A percentile compares a stretch with the other conserved stretches of the same genome.
phyloP scores from a whole-genome alignment of 2,113 vertebrate species.

The Cygnus buccinator region DNA sequence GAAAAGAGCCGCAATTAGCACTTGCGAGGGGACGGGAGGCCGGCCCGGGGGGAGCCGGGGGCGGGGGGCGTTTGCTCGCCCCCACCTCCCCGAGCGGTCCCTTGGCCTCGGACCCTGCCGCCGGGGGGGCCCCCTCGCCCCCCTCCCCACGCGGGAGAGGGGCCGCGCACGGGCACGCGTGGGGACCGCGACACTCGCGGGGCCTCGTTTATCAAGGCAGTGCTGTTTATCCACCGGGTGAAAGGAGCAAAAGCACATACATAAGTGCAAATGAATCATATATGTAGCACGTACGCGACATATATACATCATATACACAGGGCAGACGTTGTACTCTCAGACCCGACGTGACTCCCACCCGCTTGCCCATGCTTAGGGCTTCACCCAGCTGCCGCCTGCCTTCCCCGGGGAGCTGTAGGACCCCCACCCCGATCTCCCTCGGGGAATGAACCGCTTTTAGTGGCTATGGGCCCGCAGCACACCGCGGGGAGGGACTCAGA shows the following conservation, averaged over 20 bases:
- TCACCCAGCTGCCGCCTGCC: background rate
- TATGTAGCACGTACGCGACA: fast-evolving
- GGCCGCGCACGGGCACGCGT: background rate
- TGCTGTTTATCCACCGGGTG: fast-evolving
- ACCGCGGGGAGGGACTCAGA: no score
- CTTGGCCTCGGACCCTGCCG: background rate
- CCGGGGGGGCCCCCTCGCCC: background rate
- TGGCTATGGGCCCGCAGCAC: no score
- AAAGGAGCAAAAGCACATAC: background rate
- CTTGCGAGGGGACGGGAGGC: background rate
- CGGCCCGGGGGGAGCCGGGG: background rate
- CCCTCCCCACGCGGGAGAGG: no score
- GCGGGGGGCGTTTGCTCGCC: background rate
- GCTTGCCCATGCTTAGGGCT: background rate
- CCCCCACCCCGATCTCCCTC: no score
- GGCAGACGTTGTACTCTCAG: background rate
- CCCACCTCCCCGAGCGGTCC: background rate
- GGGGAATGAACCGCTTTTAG: no score
- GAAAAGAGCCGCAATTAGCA: slow-evolving; percentile 19
- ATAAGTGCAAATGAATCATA: fast-evolving
- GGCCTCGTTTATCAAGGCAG: no score
- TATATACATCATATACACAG: fast-evolving
- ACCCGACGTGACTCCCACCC: background rate
- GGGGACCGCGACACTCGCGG: background rate
- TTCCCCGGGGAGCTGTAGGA: no score